Conservation (phyloP, 2,113 vertebrate genomes). For the Scopus umbretta region DNA sequence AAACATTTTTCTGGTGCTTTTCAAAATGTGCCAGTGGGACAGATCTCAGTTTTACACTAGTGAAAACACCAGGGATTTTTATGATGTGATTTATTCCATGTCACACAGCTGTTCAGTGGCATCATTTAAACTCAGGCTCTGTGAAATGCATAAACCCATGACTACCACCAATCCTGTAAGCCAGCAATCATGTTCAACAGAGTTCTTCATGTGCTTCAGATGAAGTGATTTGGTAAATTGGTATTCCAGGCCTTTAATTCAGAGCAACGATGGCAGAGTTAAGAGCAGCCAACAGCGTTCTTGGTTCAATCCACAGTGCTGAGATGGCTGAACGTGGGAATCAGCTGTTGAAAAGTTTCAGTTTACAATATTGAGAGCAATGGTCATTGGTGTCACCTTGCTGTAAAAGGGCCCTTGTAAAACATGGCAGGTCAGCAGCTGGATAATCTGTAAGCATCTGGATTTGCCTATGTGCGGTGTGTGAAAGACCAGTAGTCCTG, state of each 20-base stretch:
- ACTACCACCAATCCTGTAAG: neutral
- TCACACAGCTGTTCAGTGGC: neutral
- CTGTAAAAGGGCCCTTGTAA: neutral
- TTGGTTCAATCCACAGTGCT: neutral
- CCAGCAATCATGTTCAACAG: neutral
- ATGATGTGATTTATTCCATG: neutral
- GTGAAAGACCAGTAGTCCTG: neutral
- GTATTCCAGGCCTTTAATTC: neutral
- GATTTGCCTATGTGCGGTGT: neutral
- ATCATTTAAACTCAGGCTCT: neutral
- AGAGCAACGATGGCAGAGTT: neutral
- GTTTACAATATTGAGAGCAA: neutral
- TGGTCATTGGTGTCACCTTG: neutral
- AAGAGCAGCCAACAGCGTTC: rapidly evolving
- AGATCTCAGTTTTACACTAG: neutral
- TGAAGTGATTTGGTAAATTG: neutral
- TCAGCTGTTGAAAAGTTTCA: neutral
- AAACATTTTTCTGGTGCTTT: conserved; percentile 34
- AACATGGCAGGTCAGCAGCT: neutral
- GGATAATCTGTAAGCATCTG: neutral
- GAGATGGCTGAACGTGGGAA: neutral
- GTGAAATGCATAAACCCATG: neutral
- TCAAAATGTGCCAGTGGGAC: neutral
- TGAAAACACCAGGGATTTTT: neutral
- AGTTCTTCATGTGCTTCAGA: neutral